A percentile compares a stretch with the other conserved stretches of the same genome.
These are phyloP conservation scores for Ictalurus furcatus DNA, from an alignment of 2,113 vertebrate species.

Conservation along the genomic window DNA sequence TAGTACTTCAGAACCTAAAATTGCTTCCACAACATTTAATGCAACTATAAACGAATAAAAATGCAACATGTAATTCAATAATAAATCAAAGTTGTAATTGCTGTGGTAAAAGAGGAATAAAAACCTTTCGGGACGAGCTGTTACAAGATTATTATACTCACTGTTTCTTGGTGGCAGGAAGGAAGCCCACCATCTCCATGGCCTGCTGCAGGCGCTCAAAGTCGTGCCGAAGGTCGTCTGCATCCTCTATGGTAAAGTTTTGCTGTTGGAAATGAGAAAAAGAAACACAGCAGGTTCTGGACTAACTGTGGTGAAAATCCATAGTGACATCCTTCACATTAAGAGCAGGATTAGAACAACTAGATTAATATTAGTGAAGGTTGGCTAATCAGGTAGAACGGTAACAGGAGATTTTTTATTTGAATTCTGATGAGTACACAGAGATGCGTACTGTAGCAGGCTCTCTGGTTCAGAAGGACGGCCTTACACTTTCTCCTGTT, in stretches of 20 bases:
- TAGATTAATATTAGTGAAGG: not conserved
- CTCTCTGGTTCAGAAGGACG: not conserved
- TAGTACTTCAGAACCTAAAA: not conserved
- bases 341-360: not conserved
- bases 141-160: constrained; percentile 65
- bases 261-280: constrained; percentile 69
- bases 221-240: constrained; percentile 91
- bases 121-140: no score
- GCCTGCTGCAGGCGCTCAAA: constrained; percentile 96
- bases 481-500: not conserved
- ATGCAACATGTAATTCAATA: not conserved
- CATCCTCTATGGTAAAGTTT: constrained; percentile 98
- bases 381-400: not conserved
- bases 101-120: not conserved
- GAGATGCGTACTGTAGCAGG: not conserved
- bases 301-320: not conserved
- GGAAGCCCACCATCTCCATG: constrained; percentile 99
- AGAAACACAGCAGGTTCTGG: not conserved
- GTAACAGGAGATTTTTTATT: not conserved
- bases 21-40: not conserved
- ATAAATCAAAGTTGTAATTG: not conserved
- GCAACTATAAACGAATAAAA: not conserved
- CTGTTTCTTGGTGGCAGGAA: constrained; percentile 93
- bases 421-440: not conserved
- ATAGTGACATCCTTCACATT: not conserved